phyloP scores from a whole-genome alignment of 2,888 invertebrate genomes.

The Macrosoma leucophasiata region DNA sequence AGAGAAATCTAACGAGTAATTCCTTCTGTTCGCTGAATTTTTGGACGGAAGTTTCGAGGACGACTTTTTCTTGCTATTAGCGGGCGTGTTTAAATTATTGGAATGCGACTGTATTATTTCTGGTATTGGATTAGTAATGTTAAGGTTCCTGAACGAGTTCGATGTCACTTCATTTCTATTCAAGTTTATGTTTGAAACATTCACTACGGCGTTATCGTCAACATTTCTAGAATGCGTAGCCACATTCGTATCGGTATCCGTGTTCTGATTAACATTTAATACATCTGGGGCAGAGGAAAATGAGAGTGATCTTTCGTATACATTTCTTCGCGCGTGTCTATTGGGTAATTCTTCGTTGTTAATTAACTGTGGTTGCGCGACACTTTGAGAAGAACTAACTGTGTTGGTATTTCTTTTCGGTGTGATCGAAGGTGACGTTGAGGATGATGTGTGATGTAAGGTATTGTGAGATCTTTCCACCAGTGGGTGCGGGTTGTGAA shows the following conservation, averaged over 20 bases:
- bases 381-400: constrained; percentile 29
- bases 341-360: constrained; percentile 34
- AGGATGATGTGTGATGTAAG: constrained; percentile 49
- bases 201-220: no score
- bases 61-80: constrained; percentile 58
- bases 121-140: constrained; percentile 59
- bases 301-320: constrained; percentile 59
- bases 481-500: constrained; percentile 58
- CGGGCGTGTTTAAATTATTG: constrained; percentile 53
- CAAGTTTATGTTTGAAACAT: constrained; percentile 48
- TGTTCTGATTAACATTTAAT: constrained; percentile 69
- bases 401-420: constrained; percentile 58
- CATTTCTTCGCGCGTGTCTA: constrained; percentile 41
- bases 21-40: constrained; percentile 55
- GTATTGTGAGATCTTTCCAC: constrained; percentile 76
- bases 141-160: constrained; percentile 50
- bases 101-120: constrained; percentile 65
- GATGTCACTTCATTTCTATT: constrained; percentile 46
- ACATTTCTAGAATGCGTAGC: no score
- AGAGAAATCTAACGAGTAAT: constrained; percentile 52
- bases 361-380: constrained; percentile 16
- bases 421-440: constrained; percentile 42
- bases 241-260: constrained; percentile 23
- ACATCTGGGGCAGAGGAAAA: constrained; percentile 76
- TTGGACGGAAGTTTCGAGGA: constrained; percentile 67